phyloP scores from a whole-genome alignment of 2,113 vertebrate genomes.

The Columbina picui region DNA sequence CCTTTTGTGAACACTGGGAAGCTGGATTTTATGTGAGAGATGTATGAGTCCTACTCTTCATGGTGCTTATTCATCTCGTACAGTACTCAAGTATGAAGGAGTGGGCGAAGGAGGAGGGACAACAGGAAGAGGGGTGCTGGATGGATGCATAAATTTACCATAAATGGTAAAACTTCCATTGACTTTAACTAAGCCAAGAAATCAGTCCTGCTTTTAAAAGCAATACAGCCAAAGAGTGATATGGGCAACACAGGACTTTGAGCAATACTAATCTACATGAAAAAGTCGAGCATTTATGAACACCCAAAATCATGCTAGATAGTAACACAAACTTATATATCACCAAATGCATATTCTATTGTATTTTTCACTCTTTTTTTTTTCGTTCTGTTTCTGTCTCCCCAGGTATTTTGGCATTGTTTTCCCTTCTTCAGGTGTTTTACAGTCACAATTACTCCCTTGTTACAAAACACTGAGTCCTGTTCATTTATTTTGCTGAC shows the following conservation, averaged over 20 bases:
- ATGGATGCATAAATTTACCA: conserved; percentile 20
- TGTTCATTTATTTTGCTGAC: neutral
- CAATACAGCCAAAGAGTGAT: neutral
- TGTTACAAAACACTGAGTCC: conserved; percentile 15
- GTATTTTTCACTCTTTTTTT: neutral
- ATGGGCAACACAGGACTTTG: neutral
- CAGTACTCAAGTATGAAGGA: neutral
- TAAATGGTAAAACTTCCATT: conserved; percentile 31
- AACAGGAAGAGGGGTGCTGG: neutral
- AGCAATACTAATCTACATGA: neutral
- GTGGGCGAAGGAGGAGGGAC: neutral
- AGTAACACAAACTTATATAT: neutral
- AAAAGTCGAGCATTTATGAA: neutral
- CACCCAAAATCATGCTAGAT: neutral
- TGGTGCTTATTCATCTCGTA: conserved; percentile 10
- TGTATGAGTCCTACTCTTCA: neutral
- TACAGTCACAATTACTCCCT: neutral
- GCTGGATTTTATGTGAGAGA: conserved; percentile 52
- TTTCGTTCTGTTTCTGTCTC: neutral
- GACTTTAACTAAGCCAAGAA: conserved; percentile 19
- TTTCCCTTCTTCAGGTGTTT: conserved; percentile 36
- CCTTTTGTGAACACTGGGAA: conserved; percentile 56
- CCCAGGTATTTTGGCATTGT: neutral
- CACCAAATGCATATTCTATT: neutral
- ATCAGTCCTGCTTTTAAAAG: neutral